phyloP scores from a whole-genome alignment of 2,113 vertebrate species.

The Rattus norvegicus region DNA sequence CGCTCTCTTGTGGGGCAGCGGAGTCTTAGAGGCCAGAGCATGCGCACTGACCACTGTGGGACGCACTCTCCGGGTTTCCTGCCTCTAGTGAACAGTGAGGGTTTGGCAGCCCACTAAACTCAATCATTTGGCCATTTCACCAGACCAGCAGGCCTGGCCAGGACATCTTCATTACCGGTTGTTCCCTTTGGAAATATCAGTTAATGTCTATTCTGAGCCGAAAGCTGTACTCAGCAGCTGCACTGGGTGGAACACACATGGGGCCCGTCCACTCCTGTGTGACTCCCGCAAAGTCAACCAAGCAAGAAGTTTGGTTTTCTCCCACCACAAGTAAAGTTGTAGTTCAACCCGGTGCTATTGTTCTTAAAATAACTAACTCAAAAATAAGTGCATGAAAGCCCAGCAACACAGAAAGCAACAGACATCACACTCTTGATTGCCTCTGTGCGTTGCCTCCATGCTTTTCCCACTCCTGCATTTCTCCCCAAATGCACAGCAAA shows the following conservation, averaged over 20 bases:
- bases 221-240: not conserved
- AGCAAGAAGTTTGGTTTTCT: conserved; percentile 29
- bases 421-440: conserved; percentile 1
- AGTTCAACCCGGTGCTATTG: conserved; percentile 8
- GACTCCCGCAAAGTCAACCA: conserved; percentile 5
- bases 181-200: conserved; percentile 19
- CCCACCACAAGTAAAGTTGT: not conserved
- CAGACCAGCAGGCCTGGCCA: not conserved
- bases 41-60: not conserved
- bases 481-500: conserved; percentile 25
- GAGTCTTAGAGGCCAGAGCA: not conserved
- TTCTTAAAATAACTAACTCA: conserved; percentile 50
- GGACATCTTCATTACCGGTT: not conserved
- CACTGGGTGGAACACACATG: not conserved
- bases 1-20: not conserved
- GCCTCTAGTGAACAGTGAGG: too few species aligned
- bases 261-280: conserved; percentile 7
- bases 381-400: not conserved
- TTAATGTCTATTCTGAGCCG: not conserved
- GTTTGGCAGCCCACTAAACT: conserved; percentile 1
- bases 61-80: not conserved
- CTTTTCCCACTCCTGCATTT: not conserved
- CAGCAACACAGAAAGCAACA: conserved; percentile 52
- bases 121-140: conserved; percentile 1
- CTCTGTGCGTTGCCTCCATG: not conserved